A percentile compares a stretch with the other conserved stretches of the same genome.
Evolutionary conservation across 2,888 invertebrate species (phyloP).

Genomic region (Ptilodon capucinus): DNA sequence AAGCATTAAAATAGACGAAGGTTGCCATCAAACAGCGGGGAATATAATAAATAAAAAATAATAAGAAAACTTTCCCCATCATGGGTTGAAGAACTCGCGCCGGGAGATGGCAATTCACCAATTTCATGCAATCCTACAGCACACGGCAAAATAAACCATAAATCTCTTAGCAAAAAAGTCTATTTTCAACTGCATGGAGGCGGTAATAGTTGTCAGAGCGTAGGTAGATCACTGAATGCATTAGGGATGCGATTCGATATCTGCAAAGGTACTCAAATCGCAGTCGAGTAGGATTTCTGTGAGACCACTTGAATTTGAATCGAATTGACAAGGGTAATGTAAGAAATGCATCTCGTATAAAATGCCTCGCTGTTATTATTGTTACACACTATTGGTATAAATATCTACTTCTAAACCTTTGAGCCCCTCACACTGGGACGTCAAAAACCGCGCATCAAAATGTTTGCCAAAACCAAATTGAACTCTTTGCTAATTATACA

Average conservation of each 20-base stretch:
- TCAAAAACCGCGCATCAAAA: too few species aligned
- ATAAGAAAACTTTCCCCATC: slow-evolving; percentile 80
- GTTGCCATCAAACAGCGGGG: slow-evolving; percentile 57
- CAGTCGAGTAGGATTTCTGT: background rate
- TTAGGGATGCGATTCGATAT: slow-evolving; percentile 32
- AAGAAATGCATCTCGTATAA: background rate
- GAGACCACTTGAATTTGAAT: background rate
- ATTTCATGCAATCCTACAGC: slow-evolving; percentile 42
- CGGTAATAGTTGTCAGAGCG: slow-evolving; percentile 35
- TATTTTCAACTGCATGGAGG: slow-evolving; percentile 17
- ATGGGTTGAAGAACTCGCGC: slow-evolving; percentile 55
- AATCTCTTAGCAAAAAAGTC: slow-evolving; percentile 23
- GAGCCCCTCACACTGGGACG: too few species aligned
- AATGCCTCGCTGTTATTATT: background rate
- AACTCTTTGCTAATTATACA: too few species aligned
- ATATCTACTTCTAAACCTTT: too few species aligned
- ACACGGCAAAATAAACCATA: slow-evolving; percentile 42
- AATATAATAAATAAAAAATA: slow-evolving; percentile 78
- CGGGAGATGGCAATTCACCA: slow-evolving; percentile 59
- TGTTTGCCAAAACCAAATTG: too few species aligned
- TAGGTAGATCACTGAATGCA: slow-evolving; percentile 67
- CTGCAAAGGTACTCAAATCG: background rate
- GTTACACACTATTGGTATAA: too few species aligned
- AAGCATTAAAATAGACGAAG: slow-evolving; percentile 43
- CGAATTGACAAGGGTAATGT: slow-evolving; percentile 1